Percentiles rank a stretch among this genome's conserved stretches.
Evolutionary conservation across 2,113 vertebrate species (phyloP).

Genomic region (Festucalex cinctus): DNA sequence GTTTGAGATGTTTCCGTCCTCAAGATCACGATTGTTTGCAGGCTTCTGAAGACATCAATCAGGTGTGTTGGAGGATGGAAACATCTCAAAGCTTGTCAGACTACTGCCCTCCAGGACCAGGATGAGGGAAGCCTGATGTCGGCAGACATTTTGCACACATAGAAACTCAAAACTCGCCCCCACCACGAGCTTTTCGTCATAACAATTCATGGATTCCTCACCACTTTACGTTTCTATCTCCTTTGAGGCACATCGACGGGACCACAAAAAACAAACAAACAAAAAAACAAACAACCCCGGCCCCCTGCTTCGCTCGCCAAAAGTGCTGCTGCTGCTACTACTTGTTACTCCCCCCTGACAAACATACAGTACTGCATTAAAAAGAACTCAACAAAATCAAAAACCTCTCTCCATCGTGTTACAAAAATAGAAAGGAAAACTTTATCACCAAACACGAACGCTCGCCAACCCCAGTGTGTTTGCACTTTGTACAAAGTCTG

Average conservation of each 20-base stretch:
- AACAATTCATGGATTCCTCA: not conserved
- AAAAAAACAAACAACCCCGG: not conserved
- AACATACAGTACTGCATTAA: conserved; percentile 92
- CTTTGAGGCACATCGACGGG: conserved; percentile 7
- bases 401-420: conserved; percentile 21
- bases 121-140: not conserved
- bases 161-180: conserved; percentile 73
- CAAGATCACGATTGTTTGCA: too few species aligned
- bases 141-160: conserved; percentile 45
- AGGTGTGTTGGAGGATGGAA: too few species aligned
- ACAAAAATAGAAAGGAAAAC: conserved; percentile 37
- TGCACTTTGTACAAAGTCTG: conserved; percentile 44
- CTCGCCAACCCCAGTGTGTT: conserved; percentile 49
- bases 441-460: conserved; percentile 23
- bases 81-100: too few species aligned
- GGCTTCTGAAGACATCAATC: too few species aligned
- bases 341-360: conserved; percentile 52
- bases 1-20: too few species aligned
- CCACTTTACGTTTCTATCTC: conserved; percentile 6
- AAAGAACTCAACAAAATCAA: conserved; percentile 48
- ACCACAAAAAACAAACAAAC: not conserved
- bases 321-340: conserved; percentile 80
- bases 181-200: conserved; percentile 59
- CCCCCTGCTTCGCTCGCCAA: conserved; percentile 62
- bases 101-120: too few species aligned